Conservation (phyloP, 2,797 vertebrate genomes). For the Sebastes variabilis region DNA sequence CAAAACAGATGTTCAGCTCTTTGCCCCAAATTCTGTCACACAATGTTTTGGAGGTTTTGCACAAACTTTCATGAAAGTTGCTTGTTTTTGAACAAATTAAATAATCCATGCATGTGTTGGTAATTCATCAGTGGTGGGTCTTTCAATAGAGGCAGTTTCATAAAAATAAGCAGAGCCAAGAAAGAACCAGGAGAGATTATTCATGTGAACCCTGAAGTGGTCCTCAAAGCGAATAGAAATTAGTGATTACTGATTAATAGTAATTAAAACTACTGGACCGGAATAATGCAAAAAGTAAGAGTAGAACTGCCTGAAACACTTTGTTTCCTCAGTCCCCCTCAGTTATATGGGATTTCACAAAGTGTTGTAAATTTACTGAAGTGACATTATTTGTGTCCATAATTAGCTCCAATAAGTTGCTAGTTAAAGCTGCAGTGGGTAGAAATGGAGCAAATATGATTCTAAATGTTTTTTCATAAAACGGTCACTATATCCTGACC, state of each 20-base stretch:
- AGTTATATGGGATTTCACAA: neutral
- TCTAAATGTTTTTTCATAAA: too few relatives aligned
- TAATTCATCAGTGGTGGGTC: neutral
- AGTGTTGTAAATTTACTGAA: neutral
- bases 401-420: neutral
- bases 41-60: slow-evolving; percentile 19
- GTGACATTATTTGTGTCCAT: neutral
- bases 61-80: slow-evolving; percentile 13
- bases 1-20: slow-evolving; percentile 33
- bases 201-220: neutral
- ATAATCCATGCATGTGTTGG: neutral
- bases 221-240: neutral
- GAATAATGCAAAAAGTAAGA: neutral
- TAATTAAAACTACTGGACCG: neutral
- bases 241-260: neutral
- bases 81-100: slow-evolving; percentile 6
- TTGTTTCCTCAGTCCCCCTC: neutral
- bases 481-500: too few relatives aligned
- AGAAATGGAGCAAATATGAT: too few relatives aligned
- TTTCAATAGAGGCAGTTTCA: neutral
- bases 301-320: neutral
- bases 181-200: neutral
- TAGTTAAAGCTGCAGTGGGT: neutral
- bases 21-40: slow-evolving; percentile 9
- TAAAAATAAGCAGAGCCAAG: neutral